Evolutionary conservation across 2,888 invertebrate species (phyloP).

Genomic region (Crossocerus cetratus): DNA sequence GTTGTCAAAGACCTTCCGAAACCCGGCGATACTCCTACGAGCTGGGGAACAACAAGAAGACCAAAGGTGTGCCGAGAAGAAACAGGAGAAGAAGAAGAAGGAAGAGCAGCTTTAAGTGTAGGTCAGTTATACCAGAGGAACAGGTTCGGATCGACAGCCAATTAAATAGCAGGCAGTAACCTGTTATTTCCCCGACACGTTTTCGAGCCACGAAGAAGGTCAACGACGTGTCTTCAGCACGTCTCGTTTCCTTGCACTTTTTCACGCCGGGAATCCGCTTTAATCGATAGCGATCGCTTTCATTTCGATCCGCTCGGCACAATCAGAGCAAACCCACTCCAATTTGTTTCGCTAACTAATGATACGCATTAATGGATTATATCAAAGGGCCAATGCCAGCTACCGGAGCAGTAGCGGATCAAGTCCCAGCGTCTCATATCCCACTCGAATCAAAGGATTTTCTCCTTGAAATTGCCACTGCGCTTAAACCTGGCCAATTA

Average conservation of each 20-base stretch:
- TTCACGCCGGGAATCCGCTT: background rate
- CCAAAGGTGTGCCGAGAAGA: too few relatives aligned
- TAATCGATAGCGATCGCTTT: constrained; percentile 36
- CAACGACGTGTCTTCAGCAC: constrained; percentile 15
- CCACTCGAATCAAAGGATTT: background rate
- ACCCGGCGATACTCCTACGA: too few relatives aligned
- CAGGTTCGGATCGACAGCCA: constrained; percentile 61
- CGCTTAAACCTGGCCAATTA: too few relatives aligned
- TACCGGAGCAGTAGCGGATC: too few relatives aligned
- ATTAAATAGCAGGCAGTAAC: constrained; percentile 61
- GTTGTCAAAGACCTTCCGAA: too few relatives aligned
- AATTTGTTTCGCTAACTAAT: too few relatives aligned
- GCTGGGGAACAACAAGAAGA: too few relatives aligned
- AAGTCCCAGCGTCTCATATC: background rate
- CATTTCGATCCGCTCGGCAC: background rate
- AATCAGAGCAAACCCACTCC: too few relatives aligned
- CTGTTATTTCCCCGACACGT: constrained; percentile 58
- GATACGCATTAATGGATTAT: too few relatives aligned
- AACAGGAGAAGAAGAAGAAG: background rate
- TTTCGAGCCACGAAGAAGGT: constrained; percentile 44
- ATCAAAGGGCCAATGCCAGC: too few relatives aligned
- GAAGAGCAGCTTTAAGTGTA: constrained; percentile 48
- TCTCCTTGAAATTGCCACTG: background rate
- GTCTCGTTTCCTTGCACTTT: constrained; percentile 21
- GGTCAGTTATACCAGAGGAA: constrained; percentile 68